Base-by-base conservation (phyloP, 2,888 invertebrate genomes). In the Matsumyia berberina region DNA sequence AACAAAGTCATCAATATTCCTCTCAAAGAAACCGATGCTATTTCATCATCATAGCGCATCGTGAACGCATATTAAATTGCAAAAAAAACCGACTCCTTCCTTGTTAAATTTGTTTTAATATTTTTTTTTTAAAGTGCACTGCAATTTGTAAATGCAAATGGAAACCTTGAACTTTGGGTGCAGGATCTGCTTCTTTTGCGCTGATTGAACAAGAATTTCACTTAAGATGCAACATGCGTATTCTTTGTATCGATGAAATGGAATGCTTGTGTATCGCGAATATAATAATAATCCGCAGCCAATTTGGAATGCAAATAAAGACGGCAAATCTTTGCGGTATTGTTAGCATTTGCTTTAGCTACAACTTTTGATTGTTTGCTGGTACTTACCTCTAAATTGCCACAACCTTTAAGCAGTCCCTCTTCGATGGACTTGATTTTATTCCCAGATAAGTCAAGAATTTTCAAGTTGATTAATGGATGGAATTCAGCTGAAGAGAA, bases 401-500 rank as follows among this genome's bases (percentile, higher is more conserved):
- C 93, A 89, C 97, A 97, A 1, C 97, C 97, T 91, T 96, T 96
- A 29, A 97, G 93, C 64, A 97, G 94, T 0, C 97, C 97, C 89
- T 97, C 97, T 89, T 97, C 97, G 67, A 98, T 93, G 0, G 96
- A 95, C 88, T 95, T 94, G 66, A 98, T 95, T 80, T 94, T 94
- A 89, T 98, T 98, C 7, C 95, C 95, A 66, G 96, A 95, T 49
- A 98, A 92, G 90, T 97, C 97, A 73, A 98, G 91, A 39, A 95
- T 92, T 88, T 94, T 94, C 69, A 97, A 92, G 79, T 95, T 94
- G 3, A 94, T 94, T 82, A 97, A 92, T 12, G 95, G 95, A 87
- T 96, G 96, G 82, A 97, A 95, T 91, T 97, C 97, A 33, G 95
- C 95, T 46, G 96, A 96, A 17, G 97, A 96, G 91, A 97, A 97